These are phyloP conservation scores for Aphelenchoides avenae DNA, from an alignment of 1,140 invertebrate genomes.

Conservation along the genomic window DNA sequence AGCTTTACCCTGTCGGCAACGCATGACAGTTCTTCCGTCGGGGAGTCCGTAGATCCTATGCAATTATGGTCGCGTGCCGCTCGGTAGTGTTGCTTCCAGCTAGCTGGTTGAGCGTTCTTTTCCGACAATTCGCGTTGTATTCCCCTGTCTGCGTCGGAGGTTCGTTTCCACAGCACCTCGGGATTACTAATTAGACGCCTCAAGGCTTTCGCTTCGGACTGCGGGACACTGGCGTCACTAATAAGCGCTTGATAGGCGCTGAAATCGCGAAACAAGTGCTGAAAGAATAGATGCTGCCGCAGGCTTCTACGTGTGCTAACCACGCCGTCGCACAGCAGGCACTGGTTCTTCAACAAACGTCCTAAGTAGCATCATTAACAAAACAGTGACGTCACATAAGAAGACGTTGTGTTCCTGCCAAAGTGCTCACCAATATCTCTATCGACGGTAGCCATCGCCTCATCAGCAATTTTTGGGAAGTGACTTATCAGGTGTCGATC, in stretches of 20 bases:
- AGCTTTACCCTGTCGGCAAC: not conserved
- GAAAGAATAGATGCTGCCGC: constrained; percentile 11
- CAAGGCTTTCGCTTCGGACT: not conserved
- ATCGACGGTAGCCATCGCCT: not conserved
- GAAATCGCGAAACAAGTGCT: constrained; percentile 15
- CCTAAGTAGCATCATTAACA: constrained; percentile 1
- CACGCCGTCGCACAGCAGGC: constrained; percentile 5
- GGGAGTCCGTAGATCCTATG: not conserved
- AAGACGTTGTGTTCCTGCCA: not conserved
- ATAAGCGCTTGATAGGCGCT: constrained; percentile 9
- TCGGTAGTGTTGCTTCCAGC: not conserved
- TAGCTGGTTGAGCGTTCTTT: not conserved
- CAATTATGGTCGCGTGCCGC: not conserved
- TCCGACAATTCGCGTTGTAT: not conserved
- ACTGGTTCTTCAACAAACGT: constrained; percentile 6
- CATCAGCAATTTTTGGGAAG: constrained; percentile 4
- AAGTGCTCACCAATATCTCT: not conserved
- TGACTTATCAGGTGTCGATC: constrained; percentile 24
- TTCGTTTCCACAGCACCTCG: constrained; percentile 9
- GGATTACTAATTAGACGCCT: constrained; percentile 14
- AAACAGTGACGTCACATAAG: constrained; percentile 1
- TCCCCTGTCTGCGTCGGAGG: not conserved
- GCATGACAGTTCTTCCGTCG: not conserved
- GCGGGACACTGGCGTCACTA: not conserved
- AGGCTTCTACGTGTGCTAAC: constrained; percentile 16